Percentiles rank a stretch among this genome's conserved stretches.
Conservation (phyloP, 1,140 invertebrate species). For the Brachionus koreanus region DNA sequence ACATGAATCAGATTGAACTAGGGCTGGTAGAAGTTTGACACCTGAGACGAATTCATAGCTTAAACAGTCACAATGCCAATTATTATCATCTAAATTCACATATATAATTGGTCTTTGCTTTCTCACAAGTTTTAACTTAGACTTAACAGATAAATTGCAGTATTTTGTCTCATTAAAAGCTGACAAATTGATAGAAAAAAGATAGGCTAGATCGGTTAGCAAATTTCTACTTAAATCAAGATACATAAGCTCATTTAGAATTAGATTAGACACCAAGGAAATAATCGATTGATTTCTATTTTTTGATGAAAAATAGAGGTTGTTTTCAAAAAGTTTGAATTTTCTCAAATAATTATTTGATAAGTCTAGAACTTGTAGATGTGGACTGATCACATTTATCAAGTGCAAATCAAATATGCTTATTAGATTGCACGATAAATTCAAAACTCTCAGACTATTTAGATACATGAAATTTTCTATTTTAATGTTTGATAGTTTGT, state of each 20-base stretch:
- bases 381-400: neutral
- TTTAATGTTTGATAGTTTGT: neutral
- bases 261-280: conserved; percentile 5
- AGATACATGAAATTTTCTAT: conserved; percentile 21
- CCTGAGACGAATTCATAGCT: neutral
- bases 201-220: neutral
- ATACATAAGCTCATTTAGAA: conserved; percentile 3
- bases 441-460: conserved; percentile 1
- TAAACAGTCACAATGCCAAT: conserved; percentile 22
- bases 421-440: neutral
- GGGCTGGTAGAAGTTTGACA: neutral
- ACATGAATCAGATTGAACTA: neutral
- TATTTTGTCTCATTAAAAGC: conserved; percentile 10
- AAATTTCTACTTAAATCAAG: neutral
- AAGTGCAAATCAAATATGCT: conserved; percentile 7
- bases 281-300: neutral
- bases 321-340: conserved; percentile 19
- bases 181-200: neutral
- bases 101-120: neutral
- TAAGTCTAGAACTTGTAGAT: conserved; percentile 16
- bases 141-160: conserved; percentile 7
- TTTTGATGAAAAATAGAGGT: conserved; percentile 1
- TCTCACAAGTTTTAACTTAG: neutral
- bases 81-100: conserved; percentile 6
- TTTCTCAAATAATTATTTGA: conserved; percentile 20